These are phyloP conservation scores for Zaprionus nigranus DNA, from an alignment of 1,140 invertebrate species.

Conservation along the genomic window DNA sequence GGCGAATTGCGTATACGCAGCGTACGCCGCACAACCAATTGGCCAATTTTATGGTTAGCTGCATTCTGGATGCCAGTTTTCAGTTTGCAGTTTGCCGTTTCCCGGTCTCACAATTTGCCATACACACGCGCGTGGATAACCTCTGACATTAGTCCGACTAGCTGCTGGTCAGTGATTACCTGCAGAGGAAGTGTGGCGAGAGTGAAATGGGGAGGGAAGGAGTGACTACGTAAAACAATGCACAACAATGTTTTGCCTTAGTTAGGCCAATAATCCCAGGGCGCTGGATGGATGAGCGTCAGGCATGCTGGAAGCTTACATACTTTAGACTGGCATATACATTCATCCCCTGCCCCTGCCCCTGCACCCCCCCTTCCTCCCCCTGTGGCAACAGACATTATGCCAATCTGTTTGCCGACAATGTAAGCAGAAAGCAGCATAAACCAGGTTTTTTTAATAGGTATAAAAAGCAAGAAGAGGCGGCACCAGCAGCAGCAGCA, in stretches of 20 bases:
- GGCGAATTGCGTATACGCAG: constrained; percentile 48
- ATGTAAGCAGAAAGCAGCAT: constrained; percentile 30
- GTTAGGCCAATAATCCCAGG: constrained; percentile 26
- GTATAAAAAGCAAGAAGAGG: constrained; percentile 39
- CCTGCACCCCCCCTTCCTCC: too few species aligned
- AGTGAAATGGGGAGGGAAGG: not conserved
- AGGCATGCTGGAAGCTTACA: not conserved
- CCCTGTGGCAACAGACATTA: not conserved
- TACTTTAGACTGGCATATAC: not conserved
- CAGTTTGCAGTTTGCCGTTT: constrained; percentile 4
- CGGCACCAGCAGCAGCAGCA: constrained; percentile 10
- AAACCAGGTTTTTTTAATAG: too few species aligned
- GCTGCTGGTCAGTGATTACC: constrained; percentile 36
- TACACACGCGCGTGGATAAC: constrained; percentile 12
- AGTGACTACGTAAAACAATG: constrained; percentile 2
- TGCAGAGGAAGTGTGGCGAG: not conserved
- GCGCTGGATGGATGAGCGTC: constrained; percentile 9
- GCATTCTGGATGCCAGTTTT: constrained; percentile 23
- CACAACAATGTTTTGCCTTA: constrained; percentile 36
- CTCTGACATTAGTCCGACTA: constrained; percentile 27
- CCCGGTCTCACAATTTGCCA: not conserved
- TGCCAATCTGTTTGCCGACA: constrained; percentile 30
- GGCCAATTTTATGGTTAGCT: constrained; percentile 30
- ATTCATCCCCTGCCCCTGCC: not conserved
- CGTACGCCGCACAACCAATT: constrained; percentile 18